Base-by-base conservation (phyloP, 2,113 vertebrate genomes). In the Pseudolaguvia tuberculata region DNA sequence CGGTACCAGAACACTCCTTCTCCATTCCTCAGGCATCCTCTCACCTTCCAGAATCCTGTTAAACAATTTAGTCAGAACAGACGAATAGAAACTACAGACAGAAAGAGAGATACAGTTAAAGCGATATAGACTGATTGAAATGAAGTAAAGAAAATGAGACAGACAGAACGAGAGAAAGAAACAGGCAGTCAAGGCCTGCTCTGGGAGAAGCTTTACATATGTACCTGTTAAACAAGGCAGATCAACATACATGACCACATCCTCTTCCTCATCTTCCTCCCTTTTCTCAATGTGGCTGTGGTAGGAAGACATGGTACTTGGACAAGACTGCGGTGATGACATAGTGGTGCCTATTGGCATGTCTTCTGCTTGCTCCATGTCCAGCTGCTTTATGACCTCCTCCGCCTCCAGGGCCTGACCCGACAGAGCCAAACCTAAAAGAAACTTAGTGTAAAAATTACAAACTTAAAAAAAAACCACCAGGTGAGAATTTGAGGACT, bases 211-310 rank as follows among this genome's bases (percentile, higher is more conserved):
- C 21, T 48, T 25, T 23, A 9, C 15, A 17, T 47, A 2, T 25
- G 42, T 50, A 98, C 97, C 95, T 85, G 97, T 97, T 23, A 98
- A 92, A 0, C 95, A 94, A 2, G 95, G 96, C 80, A 98, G 89
- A 83, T 98, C 96, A n/a, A 91, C 84, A 50, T 93, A 92, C 0
- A 83, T 83, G 2, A 90, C 84, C 83, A 93, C 93, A 7, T 77
- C 84, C 68, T 92, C 92, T 52, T 91, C 94, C 56, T 69, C 78
- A 6, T 48, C 29, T 1, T 67, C 48, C 45, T 81, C 81, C 21
- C 39, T 20, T 65, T 31, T 45, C 21, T 65, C 62, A 3, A 17
- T 14, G 77, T 65, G 11, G 62, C 23, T 29, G 78, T 48, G 70
- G 63, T 65, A 78, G 57, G 42, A 78, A 66, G 61, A 70, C 53